These are phyloP conservation scores for Aphidoletes aphidimyza DNA, from an alignment of 2,888 invertebrate species.

Conservation along the genomic window DNA sequence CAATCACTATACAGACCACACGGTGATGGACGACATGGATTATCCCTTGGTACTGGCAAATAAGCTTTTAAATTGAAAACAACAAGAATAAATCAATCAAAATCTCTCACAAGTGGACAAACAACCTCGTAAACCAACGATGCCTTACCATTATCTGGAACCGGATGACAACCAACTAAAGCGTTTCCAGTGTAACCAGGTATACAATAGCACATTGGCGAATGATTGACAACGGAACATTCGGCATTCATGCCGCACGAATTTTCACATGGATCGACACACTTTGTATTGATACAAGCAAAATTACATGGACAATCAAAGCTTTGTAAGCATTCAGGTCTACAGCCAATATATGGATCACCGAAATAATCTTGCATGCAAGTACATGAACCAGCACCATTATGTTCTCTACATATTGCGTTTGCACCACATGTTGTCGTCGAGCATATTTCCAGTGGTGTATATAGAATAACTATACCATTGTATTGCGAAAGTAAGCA, in stretches of 20 bases:
- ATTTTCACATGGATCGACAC: constrained; percentile 83
- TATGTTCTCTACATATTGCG: constrained; percentile 83
- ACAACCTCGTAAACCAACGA: neutral
- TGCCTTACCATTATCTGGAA: constrained; percentile 61
- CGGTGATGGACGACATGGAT: constrained; percentile 68
- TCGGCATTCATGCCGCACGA: constrained; percentile 86
- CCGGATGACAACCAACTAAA: constrained; percentile 75
- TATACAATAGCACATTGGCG: constrained; percentile 80
- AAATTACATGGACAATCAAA: constrained; percentile 81
- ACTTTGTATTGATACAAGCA: constrained; percentile 86
- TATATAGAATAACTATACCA: neutral
- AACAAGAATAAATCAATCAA: neutral
- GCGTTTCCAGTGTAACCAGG: constrained; percentile 83
- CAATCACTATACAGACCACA: constrained; percentile 70
- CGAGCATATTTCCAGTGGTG: neutral
- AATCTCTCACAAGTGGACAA: neutral
- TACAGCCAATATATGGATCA: constrained; percentile 85
- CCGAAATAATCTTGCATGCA: constrained; percentile 86
- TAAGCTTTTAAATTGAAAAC: constrained; percentile 8
- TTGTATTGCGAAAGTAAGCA: neutral
- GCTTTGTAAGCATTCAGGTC: constrained; percentile 89
- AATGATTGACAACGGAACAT: constrained; percentile 84
- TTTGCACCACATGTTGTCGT: constrained; percentile 89
- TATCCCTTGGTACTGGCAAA: constrained; percentile 57
- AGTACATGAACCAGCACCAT: constrained; percentile 83